phyloP scores from a whole-genome alignment of 2,888 invertebrate genomes.

The Cataglyphis cursor region DNA sequence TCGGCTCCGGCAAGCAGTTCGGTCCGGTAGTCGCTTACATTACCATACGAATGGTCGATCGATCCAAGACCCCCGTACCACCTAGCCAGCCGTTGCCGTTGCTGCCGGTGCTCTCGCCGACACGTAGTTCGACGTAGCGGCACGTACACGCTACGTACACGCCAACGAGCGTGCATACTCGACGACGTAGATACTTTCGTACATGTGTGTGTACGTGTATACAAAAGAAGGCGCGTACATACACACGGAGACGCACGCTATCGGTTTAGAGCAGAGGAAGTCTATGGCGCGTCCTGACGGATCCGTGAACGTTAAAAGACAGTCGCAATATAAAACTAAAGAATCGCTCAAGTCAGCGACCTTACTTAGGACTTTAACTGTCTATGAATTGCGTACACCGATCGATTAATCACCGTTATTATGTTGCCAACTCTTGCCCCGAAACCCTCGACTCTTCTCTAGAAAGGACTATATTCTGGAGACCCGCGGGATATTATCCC shows the following conservation, averaged over 20 bases:
- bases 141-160: conserved; percentile 46
- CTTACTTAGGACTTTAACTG: conserved; percentile 25
- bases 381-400: background rate
- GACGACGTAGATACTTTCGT: conserved; percentile 15
- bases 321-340: background rate
- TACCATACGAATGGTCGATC: conserved; percentile 87
- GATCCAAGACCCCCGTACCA: conserved; percentile 81
- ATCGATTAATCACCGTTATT: conserved; percentile 80
- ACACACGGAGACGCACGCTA: background rate
- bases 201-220: background rate
- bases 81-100: conserved; percentile 66
- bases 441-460: conserved; percentile 53
- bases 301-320: conserved; percentile 18
- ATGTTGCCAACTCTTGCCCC: conserved; percentile 63
- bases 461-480: conserved; percentile 47
- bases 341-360: conserved; percentile 50
- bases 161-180: conserved; percentile 53
- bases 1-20: conserved; percentile 83
- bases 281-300: conserved; percentile 8
- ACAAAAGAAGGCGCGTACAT: conserved; percentile 16
- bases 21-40: conserved; percentile 86
- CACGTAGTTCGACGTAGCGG: conserved; percentile 46
- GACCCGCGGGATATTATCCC: conserved; percentile 59
- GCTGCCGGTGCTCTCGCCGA: conserved; percentile 30
- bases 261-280: conserved; percentile 8